phyloP scores from a whole-genome alignment of 2,888 invertebrate genomes.

The Tipula unca region DNA sequence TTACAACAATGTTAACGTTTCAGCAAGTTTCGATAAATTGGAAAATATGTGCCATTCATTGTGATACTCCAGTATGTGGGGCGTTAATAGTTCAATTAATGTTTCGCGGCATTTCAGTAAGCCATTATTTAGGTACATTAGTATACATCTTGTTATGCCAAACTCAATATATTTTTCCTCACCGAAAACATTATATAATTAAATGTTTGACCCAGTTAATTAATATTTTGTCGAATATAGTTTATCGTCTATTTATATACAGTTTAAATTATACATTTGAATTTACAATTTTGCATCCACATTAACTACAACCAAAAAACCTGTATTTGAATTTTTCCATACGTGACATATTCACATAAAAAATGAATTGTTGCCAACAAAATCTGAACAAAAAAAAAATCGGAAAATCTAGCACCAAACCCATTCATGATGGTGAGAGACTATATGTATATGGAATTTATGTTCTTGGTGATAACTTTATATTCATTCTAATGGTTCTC shows the following conservation, averaged over 20 bases:
- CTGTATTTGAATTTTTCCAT: not conserved
- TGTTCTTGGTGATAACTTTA: not conserved
- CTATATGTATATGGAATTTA: not conserved
- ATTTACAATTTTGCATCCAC: not conserved
- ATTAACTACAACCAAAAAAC: not conserved
- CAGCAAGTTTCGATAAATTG: too few species aligned
- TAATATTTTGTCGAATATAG: not conserved
- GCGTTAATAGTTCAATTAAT: too few species aligned
- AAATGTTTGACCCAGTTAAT: not conserved
- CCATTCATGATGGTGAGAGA: not conserved
- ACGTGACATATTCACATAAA: not conserved
- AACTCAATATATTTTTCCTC: too few species aligned
- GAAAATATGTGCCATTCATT: too few species aligned
- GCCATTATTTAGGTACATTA: too few species aligned
- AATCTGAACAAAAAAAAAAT: not conserved
- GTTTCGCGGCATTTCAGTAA: too few species aligned
- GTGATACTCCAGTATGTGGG: too few species aligned
- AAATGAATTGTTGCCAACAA: not conserved
- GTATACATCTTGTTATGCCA: too few species aligned
- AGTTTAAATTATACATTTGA: not conserved
- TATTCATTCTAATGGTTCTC: not conserved
- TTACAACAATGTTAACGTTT: too few species aligned
- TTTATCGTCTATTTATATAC: not conserved
- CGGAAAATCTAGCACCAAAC: not conserved
- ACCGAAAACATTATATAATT: not conserved